A percentile compares a stretch with the other conserved stretches of the same genome.
Conservation (phyloP, 2,113 vertebrate genomes). For the Nesogale talazaci region DNA sequence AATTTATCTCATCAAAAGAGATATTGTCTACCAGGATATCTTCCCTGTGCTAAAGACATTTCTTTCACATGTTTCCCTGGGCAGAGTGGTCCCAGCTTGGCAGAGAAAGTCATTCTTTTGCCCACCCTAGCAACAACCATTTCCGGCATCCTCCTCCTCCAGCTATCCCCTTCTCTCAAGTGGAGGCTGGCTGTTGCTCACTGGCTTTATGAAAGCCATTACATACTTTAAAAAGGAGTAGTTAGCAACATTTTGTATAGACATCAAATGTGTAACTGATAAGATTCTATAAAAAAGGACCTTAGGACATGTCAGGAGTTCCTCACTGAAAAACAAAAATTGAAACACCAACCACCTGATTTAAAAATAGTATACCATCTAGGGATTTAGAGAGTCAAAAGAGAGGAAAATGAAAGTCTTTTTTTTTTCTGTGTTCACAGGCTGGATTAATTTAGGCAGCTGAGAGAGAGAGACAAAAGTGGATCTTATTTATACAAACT, state of each 20-base stretch:
- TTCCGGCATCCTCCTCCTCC: neutral
- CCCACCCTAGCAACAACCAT: neutral
- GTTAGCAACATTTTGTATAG: neutral
- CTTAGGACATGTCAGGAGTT: neutral
- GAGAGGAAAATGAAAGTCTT: neutral
- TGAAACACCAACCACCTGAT: constrained; percentile 4
- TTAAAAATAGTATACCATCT: neutral
- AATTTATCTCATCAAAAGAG: constrained; percentile 2
- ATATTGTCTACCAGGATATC: neutral
- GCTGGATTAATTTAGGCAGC: neutral
- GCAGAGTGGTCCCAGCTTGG: neutral
- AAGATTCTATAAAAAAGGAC: neutral
- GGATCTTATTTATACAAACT: constrained; percentile 47
- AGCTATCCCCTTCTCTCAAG: neutral
- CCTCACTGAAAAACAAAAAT: neutral
- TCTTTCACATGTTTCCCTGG: neutral
- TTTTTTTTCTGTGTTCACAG: neutral
- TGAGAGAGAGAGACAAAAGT: constrained; percentile 18
- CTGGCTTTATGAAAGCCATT: constrained; percentile 15
- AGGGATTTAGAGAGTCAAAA: neutral
- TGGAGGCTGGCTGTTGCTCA: neutral
- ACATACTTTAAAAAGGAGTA: neutral
- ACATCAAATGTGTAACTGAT: neutral
- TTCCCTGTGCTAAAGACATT: neutral
- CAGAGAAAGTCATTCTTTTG: neutral